A percentile compares a stretch with the other conserved stretches of the same genome.
These are phyloP conservation scores for Nixonia krombeini DNA, from an alignment of 1,140 invertebrate species.

Conservation along the genomic window DNA sequence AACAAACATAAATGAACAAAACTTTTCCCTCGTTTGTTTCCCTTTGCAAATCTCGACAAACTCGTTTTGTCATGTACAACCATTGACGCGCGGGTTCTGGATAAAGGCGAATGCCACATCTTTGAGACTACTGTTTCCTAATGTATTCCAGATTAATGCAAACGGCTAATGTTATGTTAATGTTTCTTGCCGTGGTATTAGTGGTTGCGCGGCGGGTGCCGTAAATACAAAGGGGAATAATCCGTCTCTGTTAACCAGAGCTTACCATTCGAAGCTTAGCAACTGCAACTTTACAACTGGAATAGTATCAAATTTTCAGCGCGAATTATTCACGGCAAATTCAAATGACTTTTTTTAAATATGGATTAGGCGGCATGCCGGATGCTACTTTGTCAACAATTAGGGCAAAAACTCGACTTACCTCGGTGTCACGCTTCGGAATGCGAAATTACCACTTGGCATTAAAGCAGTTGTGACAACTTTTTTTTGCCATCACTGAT, in stretches of 20 bases:
- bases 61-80: constrained; percentile 21
- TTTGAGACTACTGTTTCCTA: constrained; percentile 35
- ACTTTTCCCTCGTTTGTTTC: constrained; percentile 16
- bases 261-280: constrained; percentile 31
- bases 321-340: neutral
- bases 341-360: too few species aligned
- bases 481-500: too few species aligned
- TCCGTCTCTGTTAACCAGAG: constrained; percentile 42
- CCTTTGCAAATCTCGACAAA: neutral
- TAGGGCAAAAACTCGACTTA: too few species aligned
- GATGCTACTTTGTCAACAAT: too few species aligned
- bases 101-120: constrained; percentile 10
- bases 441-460: too few species aligned
- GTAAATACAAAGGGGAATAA: constrained; percentile 55
- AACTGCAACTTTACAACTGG: constrained; percentile 35
- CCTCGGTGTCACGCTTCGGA: too few species aligned
- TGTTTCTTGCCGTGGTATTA: constrained; percentile 50
- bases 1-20: constrained; percentile 19
- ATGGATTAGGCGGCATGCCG: too few species aligned
- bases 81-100: constrained; percentile 17
- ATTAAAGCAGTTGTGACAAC: too few species aligned
- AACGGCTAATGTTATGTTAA: constrained; percentile 62
- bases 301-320: constrained; percentile 24
- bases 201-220: constrained; percentile 32
- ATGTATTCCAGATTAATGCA: constrained; percentile 58